Percentiles rank a stretch among this genome's conserved stretches.
Conservation (phyloP, 2,797 vertebrate species). For the Etheostoma perlongum region DNA sequence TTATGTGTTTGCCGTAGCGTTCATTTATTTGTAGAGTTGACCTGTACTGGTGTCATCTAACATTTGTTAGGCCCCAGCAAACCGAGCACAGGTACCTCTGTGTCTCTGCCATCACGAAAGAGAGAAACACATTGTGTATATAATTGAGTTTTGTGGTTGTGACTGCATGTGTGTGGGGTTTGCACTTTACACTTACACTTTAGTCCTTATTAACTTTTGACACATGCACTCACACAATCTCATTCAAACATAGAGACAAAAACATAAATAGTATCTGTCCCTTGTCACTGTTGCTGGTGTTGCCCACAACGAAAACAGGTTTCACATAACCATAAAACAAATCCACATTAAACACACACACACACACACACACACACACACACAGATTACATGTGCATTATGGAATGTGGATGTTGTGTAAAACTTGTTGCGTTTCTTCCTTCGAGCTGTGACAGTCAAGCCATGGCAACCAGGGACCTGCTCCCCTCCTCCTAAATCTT, state of each 20-base stretch:
- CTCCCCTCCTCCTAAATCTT: conserved; percentile 47
- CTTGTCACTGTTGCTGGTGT: neutral
- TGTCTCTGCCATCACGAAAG: conserved; percentile 66
- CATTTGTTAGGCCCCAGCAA: conserved; percentile 12
- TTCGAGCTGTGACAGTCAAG: conserved; percentile 32
- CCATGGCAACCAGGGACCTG: conserved; percentile 33
- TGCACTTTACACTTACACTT: conserved; percentile 35
- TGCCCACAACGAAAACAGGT: conserved; percentile 43
- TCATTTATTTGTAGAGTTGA: conserved; percentile 8
- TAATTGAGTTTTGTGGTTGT: conserved; percentile 11
- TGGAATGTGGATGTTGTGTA: conserved; percentile 65
- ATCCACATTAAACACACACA: conserved; percentile 20
- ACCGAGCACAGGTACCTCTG: conserved; percentile 16
- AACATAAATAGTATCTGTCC: conserved; percentile 1
- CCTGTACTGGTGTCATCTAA: conserved; percentile 28
- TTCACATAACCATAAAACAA: conserved; percentile 33
- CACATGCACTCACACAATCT: neutral
- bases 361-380: conserved; percentile 2
- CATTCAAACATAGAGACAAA: neutral
- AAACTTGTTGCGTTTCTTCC: conserved; percentile 32
- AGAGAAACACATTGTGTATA: conserved; percentile 27
- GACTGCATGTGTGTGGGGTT: conserved; percentile 30
- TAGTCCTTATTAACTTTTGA: conserved; percentile 9
- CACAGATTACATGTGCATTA: neutral
- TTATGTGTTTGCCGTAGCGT: conserved; percentile 20